phyloP scores from a whole-genome alignment of 2,113 vertebrate genomes.

The Paramisgurnus dabryanus region DNA sequence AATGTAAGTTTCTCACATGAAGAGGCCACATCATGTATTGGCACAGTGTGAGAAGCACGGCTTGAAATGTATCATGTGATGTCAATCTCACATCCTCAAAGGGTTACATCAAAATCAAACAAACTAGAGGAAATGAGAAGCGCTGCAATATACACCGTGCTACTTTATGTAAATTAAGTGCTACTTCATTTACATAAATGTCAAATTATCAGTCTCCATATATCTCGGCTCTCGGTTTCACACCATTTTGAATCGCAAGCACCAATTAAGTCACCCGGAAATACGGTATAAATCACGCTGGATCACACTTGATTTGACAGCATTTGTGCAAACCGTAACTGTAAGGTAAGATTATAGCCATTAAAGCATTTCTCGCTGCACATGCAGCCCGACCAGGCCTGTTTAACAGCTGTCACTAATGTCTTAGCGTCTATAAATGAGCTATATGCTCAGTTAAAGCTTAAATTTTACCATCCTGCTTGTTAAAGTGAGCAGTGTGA shows the following conservation, averaged over 20 bases:
- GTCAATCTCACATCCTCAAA: too few species aligned
- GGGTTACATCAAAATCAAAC: too few species aligned
- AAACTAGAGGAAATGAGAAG: too few species aligned
- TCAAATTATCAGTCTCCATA: not conserved
- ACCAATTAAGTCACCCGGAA: not conserved
- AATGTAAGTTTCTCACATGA: too few species aligned
- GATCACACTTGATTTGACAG: constrained; percentile 22
- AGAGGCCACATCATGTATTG: too few species aligned
- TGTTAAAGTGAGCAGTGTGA: constrained; percentile 7
- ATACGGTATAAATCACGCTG: not conserved
- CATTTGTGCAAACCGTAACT: not conserved
- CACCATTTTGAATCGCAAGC: not conserved
- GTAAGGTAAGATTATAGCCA: constrained; percentile 11
- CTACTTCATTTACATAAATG: not conserved
- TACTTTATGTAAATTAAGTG: not conserved
- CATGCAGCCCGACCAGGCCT: not conserved
- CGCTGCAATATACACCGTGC: too few species aligned
- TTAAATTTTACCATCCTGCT: not conserved
- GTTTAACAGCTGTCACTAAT: constrained; percentile 21
- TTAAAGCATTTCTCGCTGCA: not conserved
- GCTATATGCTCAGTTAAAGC: not conserved
- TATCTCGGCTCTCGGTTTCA: not conserved
- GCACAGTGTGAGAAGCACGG: too few species aligned
- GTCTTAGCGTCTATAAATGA: not conserved
- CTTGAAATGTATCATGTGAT: too few species aligned